A percentile compares a stretch with the other conserved stretches of the same genome.
These are phyloP conservation scores for Podabrus alpinus DNA, from an alignment of 2,888 invertebrate species.

Conservation along the genomic window DNA sequence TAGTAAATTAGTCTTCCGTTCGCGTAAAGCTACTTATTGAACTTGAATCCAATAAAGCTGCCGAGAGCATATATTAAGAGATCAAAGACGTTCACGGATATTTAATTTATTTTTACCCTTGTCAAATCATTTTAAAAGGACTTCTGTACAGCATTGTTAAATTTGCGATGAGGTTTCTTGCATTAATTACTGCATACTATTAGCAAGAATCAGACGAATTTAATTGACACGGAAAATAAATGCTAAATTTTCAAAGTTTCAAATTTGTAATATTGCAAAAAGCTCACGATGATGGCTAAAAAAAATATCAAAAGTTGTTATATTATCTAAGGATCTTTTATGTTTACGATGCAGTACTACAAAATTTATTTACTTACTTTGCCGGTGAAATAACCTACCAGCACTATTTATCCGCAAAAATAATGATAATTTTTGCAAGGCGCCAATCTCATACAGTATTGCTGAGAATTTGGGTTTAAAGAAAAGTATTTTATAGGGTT, in stretches of 20 bases:
- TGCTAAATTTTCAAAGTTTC: neutral
- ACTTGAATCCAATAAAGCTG: slow-evolving; percentile 3
- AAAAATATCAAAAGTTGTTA: no score
- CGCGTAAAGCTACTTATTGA: neutral
- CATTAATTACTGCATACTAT: neutral
- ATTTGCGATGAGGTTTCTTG: slow-evolving; percentile 7
- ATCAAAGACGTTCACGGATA: slow-evolving; percentile 15
- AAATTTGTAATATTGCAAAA: neutral
- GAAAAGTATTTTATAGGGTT: neutral
- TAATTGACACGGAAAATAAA: neutral
- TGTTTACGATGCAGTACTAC: neutral
- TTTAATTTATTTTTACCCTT: slow-evolving; percentile 19
- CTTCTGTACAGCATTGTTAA: slow-evolving; percentile 13
- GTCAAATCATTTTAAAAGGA: slow-evolving; percentile 2
- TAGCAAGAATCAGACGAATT: neutral
- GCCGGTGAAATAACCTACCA: neutral
- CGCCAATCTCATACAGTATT: neutral
- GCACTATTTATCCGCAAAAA: neutral
- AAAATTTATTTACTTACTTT: neutral
- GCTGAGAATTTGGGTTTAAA: neutral
- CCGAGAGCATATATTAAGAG: slow-evolving; percentile 11
- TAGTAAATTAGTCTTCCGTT: slow-evolving; percentile 32
- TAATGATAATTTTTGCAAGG: neutral
- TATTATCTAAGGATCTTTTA: neutral
- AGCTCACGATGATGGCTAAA: neutral